phyloP scores from a whole-genome alignment of 2,888 invertebrate species.

The Halictus ligatus region DNA sequence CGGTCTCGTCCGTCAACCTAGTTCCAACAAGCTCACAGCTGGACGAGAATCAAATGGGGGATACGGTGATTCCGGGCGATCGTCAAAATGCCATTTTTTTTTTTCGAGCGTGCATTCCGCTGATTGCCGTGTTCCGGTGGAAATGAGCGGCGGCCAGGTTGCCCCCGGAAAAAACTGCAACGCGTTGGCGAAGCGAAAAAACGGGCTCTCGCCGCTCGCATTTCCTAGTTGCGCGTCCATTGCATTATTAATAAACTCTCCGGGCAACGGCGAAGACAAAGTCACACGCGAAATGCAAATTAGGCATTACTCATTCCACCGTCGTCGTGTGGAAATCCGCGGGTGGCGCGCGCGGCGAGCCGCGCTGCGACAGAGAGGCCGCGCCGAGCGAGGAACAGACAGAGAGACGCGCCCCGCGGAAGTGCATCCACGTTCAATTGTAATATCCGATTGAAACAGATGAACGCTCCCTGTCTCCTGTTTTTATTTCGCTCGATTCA shows the following conservation, averaged over 20 bases:
- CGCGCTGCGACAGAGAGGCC: conserved; percentile 39
- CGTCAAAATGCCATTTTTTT: conserved; percentile 22
- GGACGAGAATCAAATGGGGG: not conserved
- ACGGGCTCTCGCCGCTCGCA: conserved; percentile 12
- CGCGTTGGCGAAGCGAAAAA: not conserved
- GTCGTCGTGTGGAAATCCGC: conserved; percentile 63
- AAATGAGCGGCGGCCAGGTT: conserved; percentile 22
- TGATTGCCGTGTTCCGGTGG: conserved; percentile 26
- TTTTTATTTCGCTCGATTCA: not conserved
- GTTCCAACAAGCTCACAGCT: not conserved
- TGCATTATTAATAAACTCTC: conserved; percentile 80
- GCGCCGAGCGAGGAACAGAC: conserved; percentile 22
- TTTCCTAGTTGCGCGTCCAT: conserved; percentile 58
- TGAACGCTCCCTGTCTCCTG: not conserved
- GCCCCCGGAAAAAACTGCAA: not conserved
- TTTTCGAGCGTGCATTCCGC: conserved; percentile 16
- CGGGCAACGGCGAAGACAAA: conserved; percentile 75
- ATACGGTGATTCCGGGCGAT: conserved; percentile 1
- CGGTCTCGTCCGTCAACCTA: not conserved
- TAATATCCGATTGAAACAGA: conserved; percentile 15
- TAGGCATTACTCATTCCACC: conserved; percentile 73
- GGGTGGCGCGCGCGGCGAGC: conserved; percentile 26
- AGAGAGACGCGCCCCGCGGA: conserved; percentile 6
- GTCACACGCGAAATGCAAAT: conserved; percentile 82
- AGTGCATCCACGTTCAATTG: conserved; percentile 22